Evolutionary conservation across 2,113 vertebrate species (phyloP), one percentile per base, ranked within the genome.

Genomic region (Serinus canaria): DNA sequence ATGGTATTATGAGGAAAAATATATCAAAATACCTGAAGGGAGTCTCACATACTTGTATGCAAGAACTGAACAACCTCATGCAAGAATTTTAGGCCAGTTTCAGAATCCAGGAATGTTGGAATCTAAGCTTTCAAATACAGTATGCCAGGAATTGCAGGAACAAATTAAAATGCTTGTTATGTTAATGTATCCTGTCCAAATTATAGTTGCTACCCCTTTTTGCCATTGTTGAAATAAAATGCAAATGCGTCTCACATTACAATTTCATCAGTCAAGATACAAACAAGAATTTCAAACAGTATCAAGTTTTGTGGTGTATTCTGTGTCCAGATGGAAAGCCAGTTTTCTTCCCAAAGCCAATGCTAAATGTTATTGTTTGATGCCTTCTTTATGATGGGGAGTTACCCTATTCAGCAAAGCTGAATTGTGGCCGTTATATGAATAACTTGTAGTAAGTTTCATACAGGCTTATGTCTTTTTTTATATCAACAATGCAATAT

Each of bases 341-440:
- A 55, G 8, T 37, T n/a, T 73, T 52, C 33, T 20, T 18, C 14
- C 15, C 37, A 68, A 80, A 62, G 55, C 12, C 55, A 70, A 28
- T 47, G 33, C 37, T 60, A 60, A 73, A 59, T 7, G 2, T 70
- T 70, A 67, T 16, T 1, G 11, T 52, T 37, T 74, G 31, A 52
- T 73, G n/a, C 23, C 37, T 49, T 74, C 47, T 58, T 81, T 37
- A 53, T 15, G 13, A 44, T 35, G 20, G 31, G 77, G 18, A 86
- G 58, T 28, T 41, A 52, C 41, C 7, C 68, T 58, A 58, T 23
- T 50, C 50, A 75, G 53, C 13, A 79, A 56, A 83, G 27, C 3
- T 2, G 0, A 92, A 66, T 6, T 35, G 15, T 46, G 27, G 15
- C 15, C 50, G 27, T 27, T 76, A 27, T 1, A 50, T 7, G 0